Evolutionary conservation across 2,888 invertebrate species (phyloP).

Genomic region (Eueremaeus valkanovi): DNA sequence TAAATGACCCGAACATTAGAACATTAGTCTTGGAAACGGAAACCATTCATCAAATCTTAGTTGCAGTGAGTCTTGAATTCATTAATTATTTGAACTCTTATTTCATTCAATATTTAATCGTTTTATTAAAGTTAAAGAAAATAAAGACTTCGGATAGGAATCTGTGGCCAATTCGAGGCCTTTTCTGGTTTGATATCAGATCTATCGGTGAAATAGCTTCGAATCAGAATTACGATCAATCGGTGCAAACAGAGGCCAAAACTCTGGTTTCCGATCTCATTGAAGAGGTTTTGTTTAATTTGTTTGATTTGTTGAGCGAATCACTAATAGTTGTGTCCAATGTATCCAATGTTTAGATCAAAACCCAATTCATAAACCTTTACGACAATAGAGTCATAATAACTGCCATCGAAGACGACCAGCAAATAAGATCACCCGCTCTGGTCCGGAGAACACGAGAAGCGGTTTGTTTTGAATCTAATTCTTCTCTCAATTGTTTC

Average conservation of each 20-base stretch:
- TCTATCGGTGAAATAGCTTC: not conserved
- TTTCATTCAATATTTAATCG: not conserved
- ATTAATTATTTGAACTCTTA: not conserved
- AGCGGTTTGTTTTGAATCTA: no score
- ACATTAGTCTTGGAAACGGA: not conserved
- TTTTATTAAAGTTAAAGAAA: not conserved
- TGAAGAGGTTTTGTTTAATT: not conserved
- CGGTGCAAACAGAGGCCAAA: not conserved
- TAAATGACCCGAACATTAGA: not conserved
- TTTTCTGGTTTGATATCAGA: conserved; percentile 1
- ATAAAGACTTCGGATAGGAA: not conserved
- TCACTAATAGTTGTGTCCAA: not conserved
- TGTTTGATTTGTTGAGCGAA: not conserved
- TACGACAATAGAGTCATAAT: conserved; percentile 44
- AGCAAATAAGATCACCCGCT: conserved; percentile 31
- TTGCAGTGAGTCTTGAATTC: not conserved
- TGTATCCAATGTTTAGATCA: conserved; percentile 28
- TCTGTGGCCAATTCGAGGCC: not conserved
- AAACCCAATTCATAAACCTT: conserved; percentile 36
- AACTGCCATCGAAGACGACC: conserved; percentile 42
- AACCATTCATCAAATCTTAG: not conserved
- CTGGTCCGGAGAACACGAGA: conserved; percentile 39
- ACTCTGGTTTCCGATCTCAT: not conserved
- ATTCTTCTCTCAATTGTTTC: no score
- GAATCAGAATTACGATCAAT: not conserved